These are phyloP conservation scores for Drosophila hamatofila DNA, from an alignment of 2,888 invertebrate genomes.

Conservation along the genomic window DNA sequence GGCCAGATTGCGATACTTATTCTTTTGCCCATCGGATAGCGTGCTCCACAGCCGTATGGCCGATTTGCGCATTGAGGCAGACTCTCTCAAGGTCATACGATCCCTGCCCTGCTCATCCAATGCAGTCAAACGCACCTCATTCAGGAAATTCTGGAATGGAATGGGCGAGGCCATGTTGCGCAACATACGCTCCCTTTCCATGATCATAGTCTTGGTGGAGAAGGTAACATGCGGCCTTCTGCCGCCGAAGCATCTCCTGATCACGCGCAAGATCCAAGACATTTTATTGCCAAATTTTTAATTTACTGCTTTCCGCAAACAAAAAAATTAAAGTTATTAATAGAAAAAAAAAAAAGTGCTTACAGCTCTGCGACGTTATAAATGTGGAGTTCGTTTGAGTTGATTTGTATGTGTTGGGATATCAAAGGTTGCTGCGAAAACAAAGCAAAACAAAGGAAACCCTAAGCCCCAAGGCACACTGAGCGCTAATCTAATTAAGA, in stretches of 20 bases:
- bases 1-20: slow-evolving; percentile 19
- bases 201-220: not conserved
- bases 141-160: slow-evolving; percentile 30
- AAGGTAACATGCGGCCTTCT: slow-evolving; percentile 2
- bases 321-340: not conserved
- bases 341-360: not conserved
- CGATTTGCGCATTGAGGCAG: not conserved
- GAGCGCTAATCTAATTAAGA: slow-evolving; percentile 57
- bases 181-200: slow-evolving; percentile 12
- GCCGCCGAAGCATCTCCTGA: not conserved
- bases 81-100: slow-evolving; percentile 16
- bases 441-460: not conserved
- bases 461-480: slow-evolving; percentile 24
- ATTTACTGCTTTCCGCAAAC: not conserved
- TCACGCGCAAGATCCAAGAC: not conserved
- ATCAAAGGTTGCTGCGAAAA: slow-evolving; percentile 13
- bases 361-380: not conserved
- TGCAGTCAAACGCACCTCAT: slow-evolving; percentile 17
- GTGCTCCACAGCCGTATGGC: not conserved
- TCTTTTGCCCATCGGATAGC: not conserved
- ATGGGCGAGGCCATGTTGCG: slow-evolving; percentile 24
- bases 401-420: too few species aligned
- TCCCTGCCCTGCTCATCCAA: not conserved
- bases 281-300: not conserved
- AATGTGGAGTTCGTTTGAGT: too few species aligned